Base-by-base conservation (phyloP, 2,113 vertebrate species). In the Atractosteus spatula region DNA sequence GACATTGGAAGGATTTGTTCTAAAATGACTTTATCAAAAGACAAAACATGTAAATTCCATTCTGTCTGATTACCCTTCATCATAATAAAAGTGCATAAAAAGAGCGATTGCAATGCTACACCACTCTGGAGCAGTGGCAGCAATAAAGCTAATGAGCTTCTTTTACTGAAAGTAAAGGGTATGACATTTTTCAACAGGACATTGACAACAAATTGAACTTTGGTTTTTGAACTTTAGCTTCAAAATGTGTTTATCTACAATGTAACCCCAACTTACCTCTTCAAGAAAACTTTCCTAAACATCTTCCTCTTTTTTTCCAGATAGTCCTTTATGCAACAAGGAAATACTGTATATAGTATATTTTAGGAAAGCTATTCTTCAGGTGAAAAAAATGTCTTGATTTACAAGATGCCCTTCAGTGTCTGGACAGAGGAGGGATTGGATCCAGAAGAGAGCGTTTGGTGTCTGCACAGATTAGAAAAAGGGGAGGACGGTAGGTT, bases 21-120 rank as follows among this genome's bases (percentile, higher is more conserved):
- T 62, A 70, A 51, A 76, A 82, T 71, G 54, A 77, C 10, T 61
- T 74, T 67, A 77, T 76, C 71, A 66, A 69, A 55, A 77, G 68
- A 71, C 41, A 65, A 51, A 77, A 68, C 42, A 42, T 69, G 71
- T 70, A 76, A 71, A 69, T 57, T 69, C 55, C 55, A 56, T 75
- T 70, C 10, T 51, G 5, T 51, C 47, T 51, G 47, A 51, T 51
- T 51, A 51, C 47, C 47, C 2, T 51, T 51, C 5, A 51, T 10
- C 59, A 45, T 17, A 0, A 56, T 2, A 42, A 29, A 66, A n/a
- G 57, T 5, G 8, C 14, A 59, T 66, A 68, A 8, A 16, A 57
- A 7, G 62, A 43, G 61, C 55, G 16, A n/a, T 64, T 64, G 65
- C n/a, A 41, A 68, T 51, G 7, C 16, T 17, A 41, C 47, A 51